Base-by-base conservation (phyloP, 2,888 invertebrate species). In the Germaria angustata region DNA sequence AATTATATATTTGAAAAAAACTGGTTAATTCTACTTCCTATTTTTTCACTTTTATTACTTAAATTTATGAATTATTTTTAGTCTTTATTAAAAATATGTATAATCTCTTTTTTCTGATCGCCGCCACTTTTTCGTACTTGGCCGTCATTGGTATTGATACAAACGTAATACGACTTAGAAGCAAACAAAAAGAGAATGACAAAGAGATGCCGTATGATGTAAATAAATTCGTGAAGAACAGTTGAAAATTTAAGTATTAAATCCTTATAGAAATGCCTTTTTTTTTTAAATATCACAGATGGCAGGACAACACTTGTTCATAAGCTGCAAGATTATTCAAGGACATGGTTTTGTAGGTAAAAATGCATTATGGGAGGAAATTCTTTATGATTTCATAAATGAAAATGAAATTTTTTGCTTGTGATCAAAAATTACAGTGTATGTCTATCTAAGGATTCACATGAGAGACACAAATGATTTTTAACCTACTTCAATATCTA, bases 61-160 rank as follows among this genome's bases (percentile, higher is more conserved):
- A 73, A 44, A 53, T 72, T 61, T 51, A 73, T 11, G 32, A 59
- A 36, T 66, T 68, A 61, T 57, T 15, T n/a, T 72, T 51, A 9
- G 15, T 53, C 66, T 72, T 65, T 36, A 24, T 22, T 32, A 65
- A 79, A 63, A 78, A 51, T 22, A 65, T 65, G 6, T 28, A 28
- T 28, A 28, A 22, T 68, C 49, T 76, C 55, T 76, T 49, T 69
- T 71, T 63, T 41, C 34, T 65, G 49, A 76, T 76, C 75, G 65
- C 75, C 75, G 69, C 69, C 69, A 69, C 63, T 80, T 80, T 80
- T 76, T 69, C 66, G 20, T 61, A 75, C 57, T 75, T 69, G 36
- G 34, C 55, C 68, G 68, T 75, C 76, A 51, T 65, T 66, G 57
- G 55, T 65, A 34, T 69, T 69, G 17, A 11, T 20, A 80, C 20